Evolutionary conservation across 1,140 invertebrate species (phyloP).

Genomic region (Monomorium pharaonis): DNA sequence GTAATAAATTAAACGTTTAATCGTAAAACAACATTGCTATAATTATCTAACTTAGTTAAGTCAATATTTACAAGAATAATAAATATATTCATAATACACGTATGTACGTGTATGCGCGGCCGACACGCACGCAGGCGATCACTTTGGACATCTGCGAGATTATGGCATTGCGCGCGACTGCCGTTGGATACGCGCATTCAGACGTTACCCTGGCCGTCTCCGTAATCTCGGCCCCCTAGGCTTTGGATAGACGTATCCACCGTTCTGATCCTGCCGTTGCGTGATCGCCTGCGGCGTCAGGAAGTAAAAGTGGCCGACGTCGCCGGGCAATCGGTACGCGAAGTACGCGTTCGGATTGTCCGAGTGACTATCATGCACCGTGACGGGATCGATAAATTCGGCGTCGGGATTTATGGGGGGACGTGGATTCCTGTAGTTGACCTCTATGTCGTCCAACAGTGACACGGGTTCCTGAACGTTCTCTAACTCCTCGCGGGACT

Average conservation of each 20-base stretch:
- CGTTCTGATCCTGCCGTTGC: constrained; percentile 79
- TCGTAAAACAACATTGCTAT: constrained; percentile 42
- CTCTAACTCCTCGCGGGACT: constrained; percentile 73
- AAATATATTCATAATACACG: constrained; percentile 67
- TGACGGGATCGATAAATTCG: constrained; percentile 82
- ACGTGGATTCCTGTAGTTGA: constrained; percentile 85
- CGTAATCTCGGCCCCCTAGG: constrained; percentile 83
- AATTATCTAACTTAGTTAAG: constrained; percentile 63
- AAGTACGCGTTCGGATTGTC: constrained; percentile 86
- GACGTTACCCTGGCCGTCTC: constrained; percentile 78
- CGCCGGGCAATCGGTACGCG: constrained; percentile 89
- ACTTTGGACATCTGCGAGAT: constrained; percentile 47
- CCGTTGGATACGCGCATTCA: constrained; percentile 60
- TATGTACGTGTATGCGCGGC: neutral
- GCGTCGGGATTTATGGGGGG: constrained; percentile 86
- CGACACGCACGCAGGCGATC: neutral
- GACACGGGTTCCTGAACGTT: constrained; percentile 76
- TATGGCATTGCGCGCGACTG: constrained; percentile 73
- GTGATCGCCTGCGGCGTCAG: constrained; percentile 88
- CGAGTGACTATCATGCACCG: constrained; percentile 62
- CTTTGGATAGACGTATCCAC: constrained; percentile 81
- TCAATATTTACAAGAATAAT: constrained; percentile 74
- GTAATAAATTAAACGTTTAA: constrained; percentile 65
- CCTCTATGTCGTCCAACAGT: constrained; percentile 82
- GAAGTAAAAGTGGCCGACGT: constrained; percentile 91